Conservation (phyloP, 2,113 vertebrate species). For the Sebastes fasciatus region DNA sequence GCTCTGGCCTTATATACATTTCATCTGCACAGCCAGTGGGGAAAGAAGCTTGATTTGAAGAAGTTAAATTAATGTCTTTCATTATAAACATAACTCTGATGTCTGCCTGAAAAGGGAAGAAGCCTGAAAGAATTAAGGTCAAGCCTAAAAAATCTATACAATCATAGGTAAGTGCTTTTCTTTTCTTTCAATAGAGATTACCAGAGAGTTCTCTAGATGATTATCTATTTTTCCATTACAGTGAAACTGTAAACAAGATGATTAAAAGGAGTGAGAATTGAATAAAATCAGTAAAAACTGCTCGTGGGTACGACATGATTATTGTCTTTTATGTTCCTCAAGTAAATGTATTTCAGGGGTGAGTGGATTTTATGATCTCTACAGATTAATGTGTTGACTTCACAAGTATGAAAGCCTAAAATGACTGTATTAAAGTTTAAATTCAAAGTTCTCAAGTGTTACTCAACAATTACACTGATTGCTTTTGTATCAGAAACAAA, state of each 20-base stretch:
- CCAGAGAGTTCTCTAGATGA: conserved; percentile 24
- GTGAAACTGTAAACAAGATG: conserved; percentile 47
- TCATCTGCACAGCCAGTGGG: background rate
- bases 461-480: conserved; percentile 30
- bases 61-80: conserved; percentile 52
- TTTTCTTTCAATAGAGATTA: conserved; percentile 44
- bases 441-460: conserved; percentile 21
- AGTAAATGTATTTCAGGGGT: conserved; percentile 7
- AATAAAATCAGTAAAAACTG: conserved; percentile 41
- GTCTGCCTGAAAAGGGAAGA: conserved; percentile 38
- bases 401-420: conserved; percentile 8
- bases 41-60: background rate
- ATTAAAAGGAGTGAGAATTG: conserved; percentile 40
- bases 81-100: conserved; percentile 43
- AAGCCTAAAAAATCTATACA: conserved; percentile 52
- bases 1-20: background rate
- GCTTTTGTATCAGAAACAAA: conserved; percentile 46
- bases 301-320: background rate
- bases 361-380: conserved; percentile 22
- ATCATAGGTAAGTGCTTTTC: conserved; percentile 43
- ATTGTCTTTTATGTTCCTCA: conserved; percentile 15
- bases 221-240: conserved; percentile 43
- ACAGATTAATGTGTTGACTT: conserved; percentile 23
- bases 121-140: conserved; percentile 27
- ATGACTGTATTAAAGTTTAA: conserved; percentile 27